These are phyloP conservation scores for Tigriopus californicus DNA, from an alignment of 2,888 invertebrate species.

Conservation along the genomic window DNA sequence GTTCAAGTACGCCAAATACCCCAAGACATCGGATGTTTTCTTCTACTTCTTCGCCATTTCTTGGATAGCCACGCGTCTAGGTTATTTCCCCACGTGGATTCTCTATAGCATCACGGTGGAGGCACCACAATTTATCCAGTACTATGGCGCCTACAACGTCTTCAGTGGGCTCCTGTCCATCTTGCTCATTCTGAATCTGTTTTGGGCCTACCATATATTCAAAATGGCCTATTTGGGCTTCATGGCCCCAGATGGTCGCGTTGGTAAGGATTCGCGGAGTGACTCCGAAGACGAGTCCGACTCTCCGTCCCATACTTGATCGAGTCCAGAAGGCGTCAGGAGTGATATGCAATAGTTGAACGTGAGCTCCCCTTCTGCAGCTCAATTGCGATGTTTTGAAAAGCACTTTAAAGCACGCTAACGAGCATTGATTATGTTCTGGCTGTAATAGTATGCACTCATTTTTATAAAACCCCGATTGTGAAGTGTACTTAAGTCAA, in stretches of 20 bases:
- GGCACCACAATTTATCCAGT: conserved; percentile 13
- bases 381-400: no score
- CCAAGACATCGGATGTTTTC: conserved; percentile 6
- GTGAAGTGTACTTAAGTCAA: no score
- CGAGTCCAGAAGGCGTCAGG: no score
- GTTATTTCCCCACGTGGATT: conserved; percentile 16
- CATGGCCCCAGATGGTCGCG: not conserved
- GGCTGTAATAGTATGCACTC: no score
- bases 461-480: no score
- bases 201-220: conserved; percentile 17
- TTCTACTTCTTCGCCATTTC: conserved; percentile 17
- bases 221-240: conserved; percentile 1
- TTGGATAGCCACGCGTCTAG: conserved; percentile 17
- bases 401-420: no score
- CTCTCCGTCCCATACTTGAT: no score
- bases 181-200: conserved; percentile 15
- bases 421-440: no score
- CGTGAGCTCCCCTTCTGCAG: no score
- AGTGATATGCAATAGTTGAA: no score
- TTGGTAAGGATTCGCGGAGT: not conserved
- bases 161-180: conserved; percentile 15
- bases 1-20: conserved; percentile 10
- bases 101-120: conserved; percentile 15
- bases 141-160: conserved; percentile 16
- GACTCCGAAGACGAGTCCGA: not conserved